These are phyloP conservation scores for Balaenoptera acutorostrata DNA, from an alignment of 2,113 vertebrate species.

Conservation along the genomic window DNA sequence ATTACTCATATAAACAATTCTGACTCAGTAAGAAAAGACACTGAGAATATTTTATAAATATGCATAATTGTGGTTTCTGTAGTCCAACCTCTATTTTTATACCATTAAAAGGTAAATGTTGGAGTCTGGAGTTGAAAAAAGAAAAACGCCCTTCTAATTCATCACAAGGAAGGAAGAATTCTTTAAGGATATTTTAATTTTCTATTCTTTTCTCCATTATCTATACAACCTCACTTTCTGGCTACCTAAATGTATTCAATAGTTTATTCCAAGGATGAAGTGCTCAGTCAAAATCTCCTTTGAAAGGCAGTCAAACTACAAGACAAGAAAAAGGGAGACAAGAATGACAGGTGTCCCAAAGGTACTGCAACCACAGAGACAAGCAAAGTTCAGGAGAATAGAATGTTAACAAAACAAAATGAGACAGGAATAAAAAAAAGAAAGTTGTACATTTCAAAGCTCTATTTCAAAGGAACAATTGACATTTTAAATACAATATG, in stretches of 20 bases:
- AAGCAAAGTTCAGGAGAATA: neutral
- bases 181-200: neutral
- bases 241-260: neutral
- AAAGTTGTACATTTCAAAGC: neutral
- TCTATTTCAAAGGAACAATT: neutral
- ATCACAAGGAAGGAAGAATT: neutral
- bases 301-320: neutral
- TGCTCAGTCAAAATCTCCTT: neutral
- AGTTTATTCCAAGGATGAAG: neutral
- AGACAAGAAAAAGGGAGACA: neutral
- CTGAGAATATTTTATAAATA: neutral
- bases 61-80: neutral
- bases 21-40: neutral
- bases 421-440: neutral
- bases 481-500: neutral
- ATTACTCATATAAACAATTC: neutral
- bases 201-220: neutral
- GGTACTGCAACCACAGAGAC: neutral
- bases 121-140: neutral
- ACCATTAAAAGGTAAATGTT: neutral
- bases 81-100: neutral
- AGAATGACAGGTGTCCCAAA: neutral
- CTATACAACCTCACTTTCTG: neutral
- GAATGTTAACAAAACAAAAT: neutral
- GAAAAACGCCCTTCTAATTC: neutral